These are phyloP conservation scores for Syrista parreyssii DNA, from an alignment of 2,888 invertebrate species.

Conservation along the genomic window DNA sequence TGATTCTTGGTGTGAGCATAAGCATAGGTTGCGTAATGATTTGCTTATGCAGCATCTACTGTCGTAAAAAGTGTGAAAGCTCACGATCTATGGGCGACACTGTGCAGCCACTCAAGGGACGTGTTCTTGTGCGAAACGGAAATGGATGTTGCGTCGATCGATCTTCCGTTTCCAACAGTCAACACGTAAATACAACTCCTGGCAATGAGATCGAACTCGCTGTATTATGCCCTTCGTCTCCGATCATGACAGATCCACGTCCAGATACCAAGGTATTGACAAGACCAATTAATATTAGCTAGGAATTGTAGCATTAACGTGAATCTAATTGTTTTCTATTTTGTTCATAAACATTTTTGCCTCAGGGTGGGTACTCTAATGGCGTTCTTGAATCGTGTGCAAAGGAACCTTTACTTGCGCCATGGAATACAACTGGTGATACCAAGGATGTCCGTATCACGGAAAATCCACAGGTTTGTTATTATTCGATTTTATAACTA, in stretches of 20 bases:
- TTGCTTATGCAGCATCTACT: slow-evolving; percentile 62
- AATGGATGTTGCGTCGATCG: slow-evolving; percentile 58
- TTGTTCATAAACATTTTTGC: slow-evolving; percentile 8
- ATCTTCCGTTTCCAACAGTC: slow-evolving; percentile 51
- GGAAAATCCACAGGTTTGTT: slow-evolving; percentile 76
- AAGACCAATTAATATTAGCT: neutral
- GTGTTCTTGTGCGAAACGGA: slow-evolving; percentile 48
- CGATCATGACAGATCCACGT: slow-evolving; percentile 59
- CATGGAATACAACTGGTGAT: slow-evolving; percentile 60
- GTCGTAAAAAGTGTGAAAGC: slow-evolving; percentile 56
- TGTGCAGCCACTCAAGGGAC: slow-evolving; percentile 50
- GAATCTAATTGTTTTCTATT: slow-evolving; percentile 3
- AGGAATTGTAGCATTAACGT: neutral
- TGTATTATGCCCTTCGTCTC: slow-evolving; percentile 62
- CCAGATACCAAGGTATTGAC: slow-evolving; percentile 71
- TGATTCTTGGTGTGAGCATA: slow-evolving; percentile 65
- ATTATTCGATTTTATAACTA: neutral
- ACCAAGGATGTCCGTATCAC: slow-evolving; percentile 71
- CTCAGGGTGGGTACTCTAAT: slow-evolving; percentile 66
- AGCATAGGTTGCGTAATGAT: slow-evolving; percentile 63
- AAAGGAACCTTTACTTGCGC: slow-evolving; percentile 64
- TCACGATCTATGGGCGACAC: slow-evolving; percentile 52
- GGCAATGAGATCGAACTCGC: slow-evolving; percentile 61
- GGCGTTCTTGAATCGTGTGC: slow-evolving; percentile 67
- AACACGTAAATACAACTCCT: slow-evolving; percentile 43